Evolutionary conservation across 2,113 vertebrate genomes (phyloP), one percentile per base, ranked within the genome.

Genomic region (Pagrus major): DNA sequence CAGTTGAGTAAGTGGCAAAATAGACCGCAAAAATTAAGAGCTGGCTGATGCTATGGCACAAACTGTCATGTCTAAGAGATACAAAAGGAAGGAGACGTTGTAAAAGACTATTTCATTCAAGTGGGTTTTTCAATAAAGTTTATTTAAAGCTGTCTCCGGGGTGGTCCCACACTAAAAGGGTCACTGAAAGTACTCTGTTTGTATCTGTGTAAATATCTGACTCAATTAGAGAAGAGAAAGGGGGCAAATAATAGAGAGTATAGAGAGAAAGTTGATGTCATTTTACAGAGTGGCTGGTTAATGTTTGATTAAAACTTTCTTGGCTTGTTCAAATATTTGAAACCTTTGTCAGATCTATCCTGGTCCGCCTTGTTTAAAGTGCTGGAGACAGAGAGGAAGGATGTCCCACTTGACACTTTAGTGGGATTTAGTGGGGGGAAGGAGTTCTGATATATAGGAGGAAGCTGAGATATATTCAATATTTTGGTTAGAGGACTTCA

Each of bases 251-350:
- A 79, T n/a, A 64, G 72, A 0, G 33, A 42, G 55, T n/a, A 63
- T 55, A 23, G 20, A 55, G 46, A 74, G 5, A 54, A 64, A 58
- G n/a, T n/a, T 75, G 71, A 74, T 69, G 58, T 67, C 44, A 73
- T 55, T 42, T 33, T 58, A 29, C 29, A 21, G 61, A 71, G 74
- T 59, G 56, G n/a, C 75, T 78, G 72, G 75, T 23, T 82, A 80
- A 71, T 75, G 78, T 83, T 79, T 83, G 37, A 85, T 85, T n/a
- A 6, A 83, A 54, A 5, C 76, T 79, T 79, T 83, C 76, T 77
- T 27, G 18, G 51, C 64, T 81, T 86, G 67, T 83, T 86, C 60
- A 81, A 88, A 85, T 74, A 86, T 91, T 80, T 85, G 51, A 87
- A 76, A 46, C 23, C 23, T 29, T 29, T 76, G 56, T 68, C 37